Evolutionary conservation across 2,888 invertebrate genomes (phyloP).

Genomic region (Lithophane ornitopus): DNA sequence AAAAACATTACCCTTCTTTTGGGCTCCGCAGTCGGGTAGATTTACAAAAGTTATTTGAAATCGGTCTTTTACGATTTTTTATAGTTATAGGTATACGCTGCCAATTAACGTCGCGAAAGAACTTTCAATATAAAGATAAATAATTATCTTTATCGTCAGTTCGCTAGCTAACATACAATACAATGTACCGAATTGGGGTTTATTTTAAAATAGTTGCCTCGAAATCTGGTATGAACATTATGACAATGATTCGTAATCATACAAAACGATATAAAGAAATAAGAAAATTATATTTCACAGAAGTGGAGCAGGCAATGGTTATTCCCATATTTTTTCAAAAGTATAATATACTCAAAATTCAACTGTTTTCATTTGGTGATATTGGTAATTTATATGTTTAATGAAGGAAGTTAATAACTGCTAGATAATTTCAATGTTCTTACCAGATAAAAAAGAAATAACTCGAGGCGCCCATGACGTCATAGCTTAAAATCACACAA

Average conservation of each 20-base stretch:
- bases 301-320: not conserved
- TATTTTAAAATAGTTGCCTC: constrained; percentile 54
- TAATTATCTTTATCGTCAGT: constrained; percentile 15
- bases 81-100: constrained; percentile 32
- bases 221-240: constrained; percentile 63
- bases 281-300: not conserved
- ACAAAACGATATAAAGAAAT: not conserved
- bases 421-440: constrained; percentile 49
- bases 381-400: constrained; percentile 33
- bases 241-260: constrained; percentile 2
- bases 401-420: constrained; percentile 23
- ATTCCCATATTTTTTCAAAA: not conserved
- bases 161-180: constrained; percentile 39
- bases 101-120: constrained; percentile 27
- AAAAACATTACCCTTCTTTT: constrained; percentile 14
- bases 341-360: not conserved
- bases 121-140: not conserved
- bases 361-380: constrained; percentile 14
- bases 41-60: not conserved
- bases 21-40: not conserved
- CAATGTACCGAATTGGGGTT: constrained; percentile 37
- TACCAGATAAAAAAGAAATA: constrained; percentile 59
- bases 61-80: constrained; percentile 23
- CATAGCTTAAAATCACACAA: constrained; percentile 58
- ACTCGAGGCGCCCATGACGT: constrained; percentile 51